Evolutionary conservation across 2,888 invertebrate species (phyloP), one percentile per base, ranked within the genome.

Genomic region (Linnaemya tessellans): DNA sequence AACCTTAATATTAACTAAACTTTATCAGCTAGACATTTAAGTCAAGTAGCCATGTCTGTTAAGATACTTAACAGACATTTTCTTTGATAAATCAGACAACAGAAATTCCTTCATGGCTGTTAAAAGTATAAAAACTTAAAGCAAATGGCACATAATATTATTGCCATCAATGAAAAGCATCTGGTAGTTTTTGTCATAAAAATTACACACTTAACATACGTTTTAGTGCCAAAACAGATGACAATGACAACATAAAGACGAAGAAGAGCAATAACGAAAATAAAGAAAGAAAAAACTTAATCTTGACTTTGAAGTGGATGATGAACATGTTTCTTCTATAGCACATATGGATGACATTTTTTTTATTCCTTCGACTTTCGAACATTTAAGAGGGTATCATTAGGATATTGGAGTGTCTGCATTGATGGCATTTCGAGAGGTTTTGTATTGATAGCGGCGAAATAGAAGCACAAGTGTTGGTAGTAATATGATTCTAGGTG

Each of bases 201-300:
- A 68, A 79, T 62, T 79, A 70, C 70, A 86, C 86, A 88, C 86
- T 88, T 83, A 86, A 88, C 87, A 88, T 87, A 86, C 85, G 86
- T 86, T 87, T 87, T 85, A 86, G 80, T 87, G 87, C 79, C 87
- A 87, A 82, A 65, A 80, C 71, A 80, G 56, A 74, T 80, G 75
- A 80, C 77, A 80, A 83, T 75, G 64, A 68, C 58, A 80, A 78
- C 30, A 56, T 38, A 71, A 77, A 56, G 46, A 77, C 43, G 25
- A 43, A 49, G 25, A 43, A 49, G 64, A 81, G 38, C 20, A 54
- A 68, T 54, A 75, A 49, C n/a, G 22, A 38, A 43, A 30, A 70
- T 35, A 18, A 8, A 22, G 5, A 25, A 25, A 54, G 22, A 54
- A 22, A 25, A 71, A 80, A 43, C 68, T 22, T 67, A 18, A 35